Conservation (phyloP, 2,797 vertebrate species). For the Crenuchus spilurus region DNA sequence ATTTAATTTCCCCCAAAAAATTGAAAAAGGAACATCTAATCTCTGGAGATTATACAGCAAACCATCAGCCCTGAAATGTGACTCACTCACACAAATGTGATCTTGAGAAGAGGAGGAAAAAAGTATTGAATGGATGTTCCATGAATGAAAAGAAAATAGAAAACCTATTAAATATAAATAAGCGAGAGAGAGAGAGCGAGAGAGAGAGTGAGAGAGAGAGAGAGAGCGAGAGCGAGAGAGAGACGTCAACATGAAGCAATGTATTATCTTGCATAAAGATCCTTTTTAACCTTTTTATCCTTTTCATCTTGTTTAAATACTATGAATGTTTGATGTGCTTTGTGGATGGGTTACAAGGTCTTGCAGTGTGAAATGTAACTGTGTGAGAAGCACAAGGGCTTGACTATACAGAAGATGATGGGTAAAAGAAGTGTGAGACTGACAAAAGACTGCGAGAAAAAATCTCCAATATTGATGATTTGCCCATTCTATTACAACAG, state of each 20-base stretch:
- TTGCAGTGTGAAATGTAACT: neutral
- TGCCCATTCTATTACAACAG: too few relatives aligned
- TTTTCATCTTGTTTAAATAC: neutral
- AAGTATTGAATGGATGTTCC: neutral
- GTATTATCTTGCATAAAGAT: neutral
- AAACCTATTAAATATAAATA: neutral
- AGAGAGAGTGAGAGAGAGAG: slow-evolving; percentile 17
- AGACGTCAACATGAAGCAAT: neutral
- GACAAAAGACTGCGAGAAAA: neutral
- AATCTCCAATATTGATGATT: neutral
- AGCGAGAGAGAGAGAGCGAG: slow-evolving; percentile 1
- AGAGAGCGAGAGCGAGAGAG: slow-evolving; percentile 15
- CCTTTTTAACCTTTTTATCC: neutral
- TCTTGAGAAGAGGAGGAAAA: neutral
- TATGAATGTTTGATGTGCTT: neutral
- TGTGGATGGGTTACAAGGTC: neutral
- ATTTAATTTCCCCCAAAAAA: neutral
- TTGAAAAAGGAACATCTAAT: neutral
- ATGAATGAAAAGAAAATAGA: neutral
- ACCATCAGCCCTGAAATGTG: slow-evolving; percentile 4
- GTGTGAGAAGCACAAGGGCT: neutral
- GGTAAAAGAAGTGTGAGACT: neutral
- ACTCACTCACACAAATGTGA: neutral
- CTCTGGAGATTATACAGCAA: neutral
- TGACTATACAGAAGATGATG: neutral